These are phyloP conservation scores for Drosophila sordidula DNA, from an alignment of 2,888 invertebrate genomes.

Conservation along the genomic window DNA sequence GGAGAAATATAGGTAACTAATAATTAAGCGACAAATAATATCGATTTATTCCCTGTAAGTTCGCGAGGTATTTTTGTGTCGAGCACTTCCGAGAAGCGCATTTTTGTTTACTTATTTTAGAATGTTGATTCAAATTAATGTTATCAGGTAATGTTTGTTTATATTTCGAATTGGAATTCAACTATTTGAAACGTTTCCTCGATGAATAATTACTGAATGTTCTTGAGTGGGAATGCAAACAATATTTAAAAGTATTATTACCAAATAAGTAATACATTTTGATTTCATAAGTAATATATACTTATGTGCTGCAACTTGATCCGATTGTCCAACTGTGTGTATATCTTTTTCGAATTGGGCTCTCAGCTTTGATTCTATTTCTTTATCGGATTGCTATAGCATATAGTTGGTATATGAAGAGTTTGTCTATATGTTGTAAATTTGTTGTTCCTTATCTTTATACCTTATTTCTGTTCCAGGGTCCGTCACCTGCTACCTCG, in stretches of 20 bases:
- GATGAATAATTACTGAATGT: neutral
- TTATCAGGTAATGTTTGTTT: neutral
- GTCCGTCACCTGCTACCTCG: constrained; percentile 85
- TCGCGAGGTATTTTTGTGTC: neutral
- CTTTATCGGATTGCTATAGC: no score
- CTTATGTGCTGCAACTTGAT: no score
- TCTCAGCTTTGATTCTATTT: no score
- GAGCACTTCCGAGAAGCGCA: neutral
- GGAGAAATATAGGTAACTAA: constrained; percentile 82
- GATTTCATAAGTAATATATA: no score
- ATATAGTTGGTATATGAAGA: no score
- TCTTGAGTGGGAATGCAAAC: neutral
- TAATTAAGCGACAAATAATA: neutral
- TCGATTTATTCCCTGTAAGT: no score
- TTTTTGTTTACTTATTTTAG: neutral
- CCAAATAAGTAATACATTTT: no score
- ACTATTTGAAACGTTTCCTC: neutral
- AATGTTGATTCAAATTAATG: neutral
- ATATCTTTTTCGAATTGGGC: no score
- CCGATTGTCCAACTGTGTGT: no score
- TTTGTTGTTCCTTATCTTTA: no score
- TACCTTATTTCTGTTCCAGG: constrained; percentile 74
- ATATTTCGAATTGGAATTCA: neutral
- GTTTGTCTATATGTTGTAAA: no score
- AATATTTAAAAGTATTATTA: no score